Conservation (phyloP, 2,797 vertebrate species). For the Acipenser oxyrinchus region DNA sequence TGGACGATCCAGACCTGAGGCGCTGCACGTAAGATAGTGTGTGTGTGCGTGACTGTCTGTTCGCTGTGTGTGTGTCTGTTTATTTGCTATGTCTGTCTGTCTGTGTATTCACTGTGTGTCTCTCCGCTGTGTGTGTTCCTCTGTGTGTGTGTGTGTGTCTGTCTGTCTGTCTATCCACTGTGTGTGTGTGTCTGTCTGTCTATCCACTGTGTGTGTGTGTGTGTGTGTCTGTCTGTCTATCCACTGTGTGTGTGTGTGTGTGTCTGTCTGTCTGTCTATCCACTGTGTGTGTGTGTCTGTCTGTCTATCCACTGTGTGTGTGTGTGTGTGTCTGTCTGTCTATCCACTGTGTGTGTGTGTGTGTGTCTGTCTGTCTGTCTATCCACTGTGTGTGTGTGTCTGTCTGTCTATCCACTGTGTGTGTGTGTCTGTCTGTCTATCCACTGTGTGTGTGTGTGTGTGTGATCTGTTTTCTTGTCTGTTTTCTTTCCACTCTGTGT, state of each 20-base stretch:
- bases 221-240: background rate
- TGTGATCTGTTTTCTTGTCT: background rate
- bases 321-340: no score
- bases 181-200: background rate
- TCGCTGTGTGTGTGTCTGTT: no score
- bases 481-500: background rate
- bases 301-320: no score
- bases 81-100: no score
- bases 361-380: background rate
- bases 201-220: no score
- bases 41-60: background rate
- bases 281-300: background rate
- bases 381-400: background rate
- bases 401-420: no score
- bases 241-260: background rate
- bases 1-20: conserved; percentile 81
- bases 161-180: no score
- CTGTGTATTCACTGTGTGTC: background rate
- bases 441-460: background rate
- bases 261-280: no score
- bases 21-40: conserved; percentile 73
- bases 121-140: no score
- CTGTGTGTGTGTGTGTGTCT: no score
- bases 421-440: no score
- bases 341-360: no score